A percentile compares a stretch with the other conserved stretches of the same genome.
Evolutionary conservation across 2,113 vertebrate genomes (phyloP).

Genomic region (Promerops cafer): DNA sequence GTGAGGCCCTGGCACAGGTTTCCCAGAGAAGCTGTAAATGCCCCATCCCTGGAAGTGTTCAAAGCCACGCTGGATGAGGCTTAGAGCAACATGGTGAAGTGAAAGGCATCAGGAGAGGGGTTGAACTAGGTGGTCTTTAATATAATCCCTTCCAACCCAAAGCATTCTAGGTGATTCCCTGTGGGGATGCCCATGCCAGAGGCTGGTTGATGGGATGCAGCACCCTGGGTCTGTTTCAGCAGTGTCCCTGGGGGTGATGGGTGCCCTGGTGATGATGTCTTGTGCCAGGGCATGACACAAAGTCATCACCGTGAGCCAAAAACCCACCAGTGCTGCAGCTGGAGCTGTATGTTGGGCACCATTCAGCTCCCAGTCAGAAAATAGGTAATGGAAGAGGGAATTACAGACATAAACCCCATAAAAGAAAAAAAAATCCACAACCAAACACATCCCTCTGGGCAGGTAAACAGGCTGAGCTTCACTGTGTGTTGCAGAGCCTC

Average conservation of each 20-base stretch:
- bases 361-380: background rate
- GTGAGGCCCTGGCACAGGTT: background rate
- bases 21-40: background rate
- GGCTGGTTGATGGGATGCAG: background rate
- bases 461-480: background rate
- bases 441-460: background rate
- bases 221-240: background rate
- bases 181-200: fast-evolving
- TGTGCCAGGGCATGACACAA: fast-evolving
- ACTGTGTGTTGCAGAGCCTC: fast-evolving
- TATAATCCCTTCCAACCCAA: background rate
- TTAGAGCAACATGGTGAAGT: background rate
- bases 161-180: background rate
- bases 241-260: background rate
- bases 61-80: background rate
- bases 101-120: background rate
- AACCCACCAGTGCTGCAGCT: background rate
- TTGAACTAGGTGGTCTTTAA: background rate
- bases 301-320: background rate
- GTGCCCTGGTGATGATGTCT: background rate
- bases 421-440: background rate
- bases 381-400: background rate
- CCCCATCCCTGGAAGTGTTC: background rate
- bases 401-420: background rate
- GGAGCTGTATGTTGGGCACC: background rate